phyloP scores from a whole-genome alignment of 2,797 vertebrate genomes.

The Pagetopsis macropterus region DNA sequence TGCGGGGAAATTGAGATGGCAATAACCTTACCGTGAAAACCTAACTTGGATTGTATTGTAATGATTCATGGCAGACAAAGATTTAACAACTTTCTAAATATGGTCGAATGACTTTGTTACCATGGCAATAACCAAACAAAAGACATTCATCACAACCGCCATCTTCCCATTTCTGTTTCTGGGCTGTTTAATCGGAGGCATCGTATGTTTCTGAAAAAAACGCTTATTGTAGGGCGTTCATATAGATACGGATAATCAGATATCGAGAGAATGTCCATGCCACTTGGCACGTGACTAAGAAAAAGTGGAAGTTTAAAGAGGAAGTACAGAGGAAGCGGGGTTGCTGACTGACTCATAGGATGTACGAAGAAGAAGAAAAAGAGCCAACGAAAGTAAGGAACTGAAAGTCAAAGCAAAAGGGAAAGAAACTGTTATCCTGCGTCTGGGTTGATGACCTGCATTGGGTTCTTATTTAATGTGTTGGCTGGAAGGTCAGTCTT shows the following conservation, averaged over 20 bases:
- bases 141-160: not conserved
- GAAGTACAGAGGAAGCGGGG: slow-evolving; percentile 54
- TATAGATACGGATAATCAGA: slow-evolving; percentile 10
- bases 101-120: slow-evolving; percentile 21
- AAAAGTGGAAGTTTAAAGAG: slow-evolving; percentile 51
- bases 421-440: not conserved
- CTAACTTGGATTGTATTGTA: not conserved
- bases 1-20: not conserved
- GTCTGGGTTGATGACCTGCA: slow-evolving; percentile 14
- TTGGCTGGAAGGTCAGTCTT: slow-evolving; percentile 23
- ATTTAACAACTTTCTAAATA: slow-evolving; percentile 15
- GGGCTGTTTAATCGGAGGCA: slow-evolving; percentile 5
- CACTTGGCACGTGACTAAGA: slow-evolving; percentile 22
- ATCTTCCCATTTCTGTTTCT: slow-evolving; percentile 33
- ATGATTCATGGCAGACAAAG: slow-evolving; percentile 10
- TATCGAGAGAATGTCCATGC: not conserved
- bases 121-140: slow-evolving; percentile 2
- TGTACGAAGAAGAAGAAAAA: slow-evolving; percentile 9
- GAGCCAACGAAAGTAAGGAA: slow-evolving; percentile 49
- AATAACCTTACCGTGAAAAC: not conserved
- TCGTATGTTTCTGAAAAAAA: not conserved
- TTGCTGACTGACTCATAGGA: slow-evolving; percentile 55
- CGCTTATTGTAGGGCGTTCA: not conserved
- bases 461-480: not conserved
- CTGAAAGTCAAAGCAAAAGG: slow-evolving; percentile 53